Percentiles rank a stretch among this genome's conserved stretches.
Evolutionary conservation across 2,113 vertebrate genomes (phyloP).

Genomic region (Ranitomeya imitator): DNA sequence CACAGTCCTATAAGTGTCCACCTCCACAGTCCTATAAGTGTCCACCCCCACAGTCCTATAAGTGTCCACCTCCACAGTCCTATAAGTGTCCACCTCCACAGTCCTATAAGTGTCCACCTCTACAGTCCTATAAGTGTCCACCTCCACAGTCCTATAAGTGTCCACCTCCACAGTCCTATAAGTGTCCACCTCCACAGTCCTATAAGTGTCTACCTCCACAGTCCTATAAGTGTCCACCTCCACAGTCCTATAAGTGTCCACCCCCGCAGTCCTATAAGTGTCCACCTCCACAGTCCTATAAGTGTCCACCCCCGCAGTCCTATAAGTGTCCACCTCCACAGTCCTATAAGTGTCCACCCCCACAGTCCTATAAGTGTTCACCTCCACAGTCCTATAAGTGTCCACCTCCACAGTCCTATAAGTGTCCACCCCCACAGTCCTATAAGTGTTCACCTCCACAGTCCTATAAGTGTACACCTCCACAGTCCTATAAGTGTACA

Average conservation of each 20-base stretch:
- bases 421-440: background rate
- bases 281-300: background rate
- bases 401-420: background rate
- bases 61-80: background rate
- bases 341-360: background rate
- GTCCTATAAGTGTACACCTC: background rate
- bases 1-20: background rate
- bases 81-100: background rate
- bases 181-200: background rate
- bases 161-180: background rate
- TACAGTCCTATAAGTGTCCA: background rate
- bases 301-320: too few relatives aligned
- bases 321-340: background rate
- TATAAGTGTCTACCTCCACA: background rate
- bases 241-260: background rate
- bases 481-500: background rate
- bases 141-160: background rate
- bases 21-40: background rate
- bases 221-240: background rate
- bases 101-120: background rate
- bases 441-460: background rate
- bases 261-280: background rate
- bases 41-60: background rate
- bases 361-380: background rate
- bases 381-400: background rate